phyloP scores from a whole-genome alignment of 35 echinoderm and acorn worm species.

The Lytechinus variegatus region DNA sequence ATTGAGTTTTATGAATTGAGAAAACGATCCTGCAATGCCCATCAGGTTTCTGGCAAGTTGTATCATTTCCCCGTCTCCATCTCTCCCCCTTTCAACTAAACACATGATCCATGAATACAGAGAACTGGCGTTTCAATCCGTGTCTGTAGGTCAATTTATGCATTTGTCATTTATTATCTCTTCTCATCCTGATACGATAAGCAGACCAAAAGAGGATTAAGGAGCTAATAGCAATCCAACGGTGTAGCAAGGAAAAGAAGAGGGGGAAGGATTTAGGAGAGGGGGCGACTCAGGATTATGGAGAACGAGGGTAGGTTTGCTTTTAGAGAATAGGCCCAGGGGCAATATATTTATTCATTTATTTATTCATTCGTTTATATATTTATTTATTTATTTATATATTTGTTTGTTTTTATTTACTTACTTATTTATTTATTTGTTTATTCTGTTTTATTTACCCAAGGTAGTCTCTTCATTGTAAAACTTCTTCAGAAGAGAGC shows the following conservation, averaged over 20 bases:
- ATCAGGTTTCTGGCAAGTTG: not conserved
- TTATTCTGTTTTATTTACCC: no score
- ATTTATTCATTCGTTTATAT: no score
- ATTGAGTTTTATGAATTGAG: conserved; percentile 19
- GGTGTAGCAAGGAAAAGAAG: not conserved
- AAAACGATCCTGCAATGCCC: not conserved
- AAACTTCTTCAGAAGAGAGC: no score
- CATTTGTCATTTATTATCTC: not conserved
- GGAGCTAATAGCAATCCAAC: not conserved
- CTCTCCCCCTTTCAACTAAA: not conserved
- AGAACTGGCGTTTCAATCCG: not conserved
- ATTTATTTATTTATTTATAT: no score
- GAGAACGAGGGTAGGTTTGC: not conserved
- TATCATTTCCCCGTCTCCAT: not conserved
- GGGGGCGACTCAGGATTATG: not conserved
- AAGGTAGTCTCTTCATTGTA: no score
- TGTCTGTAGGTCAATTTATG: conserved; percentile 11
- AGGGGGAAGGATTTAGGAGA: not conserved
- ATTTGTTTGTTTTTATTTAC: no score
- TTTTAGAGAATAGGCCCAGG: not conserved
- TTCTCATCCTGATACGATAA: not conserved
- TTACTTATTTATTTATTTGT: no score
- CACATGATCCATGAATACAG: not conserved
- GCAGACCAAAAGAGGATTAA: not conserved
- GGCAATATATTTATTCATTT: no score